A percentile compares a stretch with the other conserved stretches of the same genome.
Evolutionary conservation across 2,113 vertebrate genomes (phyloP).

Genomic region (Bothrops jararaca): DNA sequence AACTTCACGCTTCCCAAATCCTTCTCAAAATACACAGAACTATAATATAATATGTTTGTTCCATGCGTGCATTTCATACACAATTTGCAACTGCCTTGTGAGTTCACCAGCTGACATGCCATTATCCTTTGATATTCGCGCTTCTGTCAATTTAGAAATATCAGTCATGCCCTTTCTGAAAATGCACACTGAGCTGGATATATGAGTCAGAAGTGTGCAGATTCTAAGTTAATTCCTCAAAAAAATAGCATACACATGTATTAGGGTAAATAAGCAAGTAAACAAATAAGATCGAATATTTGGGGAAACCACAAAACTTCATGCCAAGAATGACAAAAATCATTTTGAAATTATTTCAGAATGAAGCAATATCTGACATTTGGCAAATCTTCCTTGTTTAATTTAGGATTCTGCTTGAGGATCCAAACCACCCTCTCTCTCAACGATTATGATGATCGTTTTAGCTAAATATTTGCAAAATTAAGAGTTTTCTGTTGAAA

Average conservation of each 20-base stretch:
- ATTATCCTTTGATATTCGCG: neutral
- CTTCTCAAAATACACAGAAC: neutral
- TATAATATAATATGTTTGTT: neutral
- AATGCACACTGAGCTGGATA: neutral
- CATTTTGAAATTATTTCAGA: neutral
- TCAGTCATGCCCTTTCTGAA: neutral
- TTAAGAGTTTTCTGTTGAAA: neutral
- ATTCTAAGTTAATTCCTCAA: neutral
- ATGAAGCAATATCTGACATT: neutral
- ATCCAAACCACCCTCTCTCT: neutral
- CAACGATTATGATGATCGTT: neutral
- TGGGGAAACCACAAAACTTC: neutral
- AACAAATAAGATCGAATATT: neutral
- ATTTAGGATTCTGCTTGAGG: neutral
- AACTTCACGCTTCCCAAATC: neutral
- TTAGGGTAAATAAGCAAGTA: neutral
- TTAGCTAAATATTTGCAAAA: neutral
- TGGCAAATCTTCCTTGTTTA: neutral
- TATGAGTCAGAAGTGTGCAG: neutral
- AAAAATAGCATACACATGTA: neutral
- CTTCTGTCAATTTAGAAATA: neutral
- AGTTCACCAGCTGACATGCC: neutral
- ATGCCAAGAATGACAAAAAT: neutral
- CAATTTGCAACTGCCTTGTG: neutral
- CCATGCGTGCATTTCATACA: neutral